Percentiles rank a stretch among this genome's conserved stretches.
Conservation (phyloP, 2,113 vertebrate genomes). For the Tychaedon coryphoeus region DNA sequence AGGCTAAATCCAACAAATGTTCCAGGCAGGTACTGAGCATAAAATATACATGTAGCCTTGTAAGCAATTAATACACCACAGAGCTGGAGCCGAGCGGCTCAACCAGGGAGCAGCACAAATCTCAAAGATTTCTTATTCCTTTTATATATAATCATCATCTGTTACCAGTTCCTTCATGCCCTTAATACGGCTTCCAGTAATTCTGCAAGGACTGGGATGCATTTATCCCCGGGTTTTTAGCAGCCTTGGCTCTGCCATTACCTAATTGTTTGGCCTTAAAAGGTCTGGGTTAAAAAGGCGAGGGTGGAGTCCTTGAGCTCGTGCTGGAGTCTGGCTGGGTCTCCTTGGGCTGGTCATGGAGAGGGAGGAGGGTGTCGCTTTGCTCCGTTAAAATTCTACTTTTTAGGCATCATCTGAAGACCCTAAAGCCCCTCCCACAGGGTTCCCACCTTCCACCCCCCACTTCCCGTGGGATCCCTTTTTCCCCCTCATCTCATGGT, state of each 20-base stretch:
- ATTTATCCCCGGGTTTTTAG: not conserved
- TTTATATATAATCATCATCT: constrained; percentile 30
- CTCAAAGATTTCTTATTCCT: constrained; percentile 43
- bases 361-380: rapidly evolving
- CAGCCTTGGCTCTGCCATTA: not conserved
- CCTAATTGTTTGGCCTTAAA: not conserved
- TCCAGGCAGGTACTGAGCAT: constrained; percentile 60
- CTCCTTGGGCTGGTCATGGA: not conserved
- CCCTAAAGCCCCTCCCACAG: not conserved
- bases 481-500: rapidly evolving
- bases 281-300: not conserved
- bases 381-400: not conserved
- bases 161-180: not conserved
- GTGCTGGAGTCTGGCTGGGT: not conserved
- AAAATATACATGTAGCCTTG: constrained; percentile 60
- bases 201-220: not conserved
- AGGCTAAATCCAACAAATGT: constrained; percentile 63
- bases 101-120: constrained; percentile 22
- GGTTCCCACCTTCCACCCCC: not conserved
- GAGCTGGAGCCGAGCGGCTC: not conserved
- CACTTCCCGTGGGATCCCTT: not conserved
- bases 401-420: rapidly evolving
- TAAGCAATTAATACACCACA: constrained; percentile 60
- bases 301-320: not conserved
- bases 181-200: constrained; percentile 33